Conservation (phyloP, 2,113 vertebrate genomes). For the Mus spicilegus region DNA sequence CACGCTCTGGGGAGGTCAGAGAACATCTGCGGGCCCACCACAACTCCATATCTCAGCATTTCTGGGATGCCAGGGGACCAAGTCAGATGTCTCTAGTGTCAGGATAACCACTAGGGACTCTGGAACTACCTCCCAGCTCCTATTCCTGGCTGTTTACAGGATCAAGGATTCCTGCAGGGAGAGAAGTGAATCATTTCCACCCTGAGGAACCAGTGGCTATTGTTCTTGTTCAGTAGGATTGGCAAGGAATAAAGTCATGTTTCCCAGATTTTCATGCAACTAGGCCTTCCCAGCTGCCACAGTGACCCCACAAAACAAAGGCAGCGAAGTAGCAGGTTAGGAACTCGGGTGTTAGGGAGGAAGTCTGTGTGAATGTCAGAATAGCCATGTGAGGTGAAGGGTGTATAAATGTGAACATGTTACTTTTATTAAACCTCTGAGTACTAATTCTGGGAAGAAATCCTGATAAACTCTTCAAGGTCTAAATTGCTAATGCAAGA, state of each 20-base stretch:
- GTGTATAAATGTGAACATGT: neutral
- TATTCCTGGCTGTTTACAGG: slow-evolving; percentile 47
- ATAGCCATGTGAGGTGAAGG: neutral
- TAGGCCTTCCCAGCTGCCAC: slow-evolving; percentile 23
- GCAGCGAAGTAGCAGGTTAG: slow-evolving; percentile 68
- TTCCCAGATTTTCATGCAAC: slow-evolving; percentile 62
- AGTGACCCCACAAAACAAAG: slow-evolving; percentile 36
- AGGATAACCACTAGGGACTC: neutral
- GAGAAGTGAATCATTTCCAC: slow-evolving; percentile 75
- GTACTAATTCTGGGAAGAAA: neutral
- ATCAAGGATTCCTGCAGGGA: slow-evolving; percentile 60
- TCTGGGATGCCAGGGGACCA: fast-evolving
- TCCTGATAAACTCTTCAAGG: neutral
- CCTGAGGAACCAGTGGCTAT: slow-evolving; percentile 67
- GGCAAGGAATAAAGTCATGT: slow-evolving; percentile 52
- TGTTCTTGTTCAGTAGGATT: slow-evolving; percentile 67
- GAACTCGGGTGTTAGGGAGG: slow-evolving; percentile 14
- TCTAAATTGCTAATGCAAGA: neutral
- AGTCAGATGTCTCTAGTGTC: fast-evolving
- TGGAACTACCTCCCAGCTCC: neutral
- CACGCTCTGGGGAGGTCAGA: slow-evolving; percentile 12
- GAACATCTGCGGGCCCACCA: neutral
- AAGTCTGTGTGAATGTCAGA: neutral
- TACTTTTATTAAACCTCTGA: neutral
- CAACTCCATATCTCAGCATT: neutral